Evolutionary conservation across 2,888 invertebrate genomes (phyloP).

Genomic region (Petrolisthes cinctipes): DNA sequence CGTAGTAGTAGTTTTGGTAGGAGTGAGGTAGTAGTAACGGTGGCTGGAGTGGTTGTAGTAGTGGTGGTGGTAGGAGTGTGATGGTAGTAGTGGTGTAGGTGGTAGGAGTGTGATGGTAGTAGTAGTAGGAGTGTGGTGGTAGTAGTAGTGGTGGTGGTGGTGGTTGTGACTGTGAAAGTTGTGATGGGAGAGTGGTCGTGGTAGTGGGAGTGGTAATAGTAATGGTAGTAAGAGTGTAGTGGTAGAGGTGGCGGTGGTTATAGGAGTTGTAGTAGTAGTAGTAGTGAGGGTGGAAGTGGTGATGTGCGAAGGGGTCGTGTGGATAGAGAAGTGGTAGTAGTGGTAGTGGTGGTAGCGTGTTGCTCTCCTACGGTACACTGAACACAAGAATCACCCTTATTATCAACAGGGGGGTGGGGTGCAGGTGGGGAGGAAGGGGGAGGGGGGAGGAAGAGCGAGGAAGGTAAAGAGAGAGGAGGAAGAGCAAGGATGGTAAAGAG

Average conservation of each 20-base stretch:
- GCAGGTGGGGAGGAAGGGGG: neutral
- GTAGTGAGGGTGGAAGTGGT: neutral
- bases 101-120: neutral
- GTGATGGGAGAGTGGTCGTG: neutral
- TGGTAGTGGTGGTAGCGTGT: constrained; percentile 2
- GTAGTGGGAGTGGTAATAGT: neutral
- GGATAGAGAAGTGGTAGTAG: neutral
- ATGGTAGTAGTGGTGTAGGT: neutral
- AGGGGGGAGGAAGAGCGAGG: neutral
- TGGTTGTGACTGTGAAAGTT: neutral
- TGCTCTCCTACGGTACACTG: constrained; percentile 13
- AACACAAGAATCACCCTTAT: constrained; percentile 18
- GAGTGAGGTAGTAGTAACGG: no score
- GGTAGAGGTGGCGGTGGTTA: neutral
- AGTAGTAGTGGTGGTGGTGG: neutral
- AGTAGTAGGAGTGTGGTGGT: neutral
- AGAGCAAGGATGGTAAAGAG: neutral
- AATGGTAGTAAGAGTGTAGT: neutral
- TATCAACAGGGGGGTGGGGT: neutral
- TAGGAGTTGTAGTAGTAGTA: neutral
- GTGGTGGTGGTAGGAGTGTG: neutral
- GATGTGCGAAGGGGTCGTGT: neutral
- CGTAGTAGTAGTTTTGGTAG: no score
- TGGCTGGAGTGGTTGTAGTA: no score
- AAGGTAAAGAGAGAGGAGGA: neutral